Evolutionary conservation across 1,140 invertebrate genomes (phyloP), one percentile per base, ranked within the genome.

Genomic region (Notospermus geniculatus): DNA sequence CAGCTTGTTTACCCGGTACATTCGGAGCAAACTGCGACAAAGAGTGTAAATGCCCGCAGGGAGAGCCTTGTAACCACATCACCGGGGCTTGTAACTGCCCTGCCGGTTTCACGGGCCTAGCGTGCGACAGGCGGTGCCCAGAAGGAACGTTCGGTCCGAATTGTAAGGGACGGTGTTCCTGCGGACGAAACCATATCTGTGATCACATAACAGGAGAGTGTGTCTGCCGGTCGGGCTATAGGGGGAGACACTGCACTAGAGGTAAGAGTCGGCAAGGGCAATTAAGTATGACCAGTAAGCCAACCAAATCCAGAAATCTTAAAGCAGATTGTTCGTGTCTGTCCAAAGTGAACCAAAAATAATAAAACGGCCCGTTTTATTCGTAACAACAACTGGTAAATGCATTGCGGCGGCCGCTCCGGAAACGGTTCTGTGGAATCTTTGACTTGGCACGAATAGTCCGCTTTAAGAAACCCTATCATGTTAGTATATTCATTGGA

Each of bases 141-240:
- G 19, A 53, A n/a, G 70, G 64, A 15, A 62, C 65, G 13, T 78
- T 69, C 59, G 76, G 76, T n/a, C 67, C 66, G 0, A 57, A 71
- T 22, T 78, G 76, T 63, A 56, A 62, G 36, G 68, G 67, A 1
- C n/a, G 60, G 25, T 77, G 75, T 56, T 28, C 59, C 13, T 77
- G 75, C 69, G 56, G 54, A 25, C 23, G 55, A n/a, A 86, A 88
- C 68, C 85, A 86, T 59, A 87, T 89, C 0, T 97, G 95, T 77
- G 88, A 98, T 77, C 91, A 92, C 53, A 86, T 93, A 0, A 92
- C 90, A 2, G 95, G 95, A 4, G 82, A 89, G 69, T 94, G 92
- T 72, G 77, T 88, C 15, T 97, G 95, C 73, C 86, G 88, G 11
- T 87, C 91, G 25, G 93, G 94, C 0, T 94, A 90, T 56, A 70